Conservation (phyloP, 2,113 vertebrate species). For the Nesospiza acunhae region DNA sequence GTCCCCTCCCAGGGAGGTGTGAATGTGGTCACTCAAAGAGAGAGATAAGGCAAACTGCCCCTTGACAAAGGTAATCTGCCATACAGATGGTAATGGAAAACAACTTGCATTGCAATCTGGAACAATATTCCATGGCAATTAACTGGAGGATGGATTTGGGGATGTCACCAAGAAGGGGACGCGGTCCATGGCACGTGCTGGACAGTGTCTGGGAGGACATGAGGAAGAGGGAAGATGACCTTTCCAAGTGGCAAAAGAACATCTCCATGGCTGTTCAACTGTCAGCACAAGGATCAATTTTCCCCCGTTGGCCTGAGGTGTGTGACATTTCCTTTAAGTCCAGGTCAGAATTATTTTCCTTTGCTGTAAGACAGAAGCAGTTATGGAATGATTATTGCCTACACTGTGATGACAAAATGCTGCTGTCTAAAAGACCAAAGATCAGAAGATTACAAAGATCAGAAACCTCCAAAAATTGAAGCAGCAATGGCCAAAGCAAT, state of each 20-base stretch:
- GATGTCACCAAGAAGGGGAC: fast-evolving
- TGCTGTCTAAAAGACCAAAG: not conserved
- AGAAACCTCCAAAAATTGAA: not conserved
- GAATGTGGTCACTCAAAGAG: no score
- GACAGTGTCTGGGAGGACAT: not conserved
- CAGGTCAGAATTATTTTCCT: not conserved
- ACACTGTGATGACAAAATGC: not conserved
- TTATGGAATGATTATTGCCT: not conserved
- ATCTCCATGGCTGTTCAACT: not conserved
- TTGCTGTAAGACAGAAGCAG: not conserved
- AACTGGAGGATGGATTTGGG: not conserved
- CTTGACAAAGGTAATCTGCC: no score
- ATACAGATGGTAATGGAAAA: no score
- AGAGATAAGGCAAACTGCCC: no score
- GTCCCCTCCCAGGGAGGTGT: no score
- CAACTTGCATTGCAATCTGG: no score
- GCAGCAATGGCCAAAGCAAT: not conserved
- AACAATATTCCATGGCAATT: not conserved
- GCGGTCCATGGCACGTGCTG: not conserved
- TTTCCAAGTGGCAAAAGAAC: not conserved
- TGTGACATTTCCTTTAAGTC: not conserved
- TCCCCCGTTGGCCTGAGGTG: not conserved
- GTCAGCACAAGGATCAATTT: not conserved
- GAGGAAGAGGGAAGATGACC: not conserved
- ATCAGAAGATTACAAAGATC: not conserved